Evolutionary conservation across 2,113 vertebrate genomes (phyloP).

Genomic region (Rafetus swinhoei): DNA sequence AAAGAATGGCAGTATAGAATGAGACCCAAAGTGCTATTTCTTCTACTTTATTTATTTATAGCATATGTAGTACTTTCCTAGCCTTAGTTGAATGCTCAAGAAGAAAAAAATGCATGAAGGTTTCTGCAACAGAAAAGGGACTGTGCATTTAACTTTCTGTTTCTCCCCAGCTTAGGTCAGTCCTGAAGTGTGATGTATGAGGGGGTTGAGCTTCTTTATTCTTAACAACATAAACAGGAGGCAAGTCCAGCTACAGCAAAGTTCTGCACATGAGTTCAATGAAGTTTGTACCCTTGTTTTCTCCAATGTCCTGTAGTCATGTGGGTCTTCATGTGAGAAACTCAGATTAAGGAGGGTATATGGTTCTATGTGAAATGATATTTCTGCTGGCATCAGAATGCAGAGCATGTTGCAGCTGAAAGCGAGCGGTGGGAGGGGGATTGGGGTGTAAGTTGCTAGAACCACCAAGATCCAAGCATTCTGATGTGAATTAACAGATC

Average conservation of each 20-base stretch:
- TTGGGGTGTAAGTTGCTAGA: not conserved
- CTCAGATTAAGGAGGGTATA: not conserved
- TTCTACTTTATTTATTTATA: conserved; percentile 34
- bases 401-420: not conserved
- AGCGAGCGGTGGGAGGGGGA: not conserved
- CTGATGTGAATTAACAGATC: not conserved
- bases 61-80: not conserved
- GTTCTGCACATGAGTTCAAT: not conserved
- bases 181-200: not conserved
- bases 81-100: conserved; percentile 25
- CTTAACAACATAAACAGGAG: not conserved
- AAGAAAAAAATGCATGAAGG: not conserved
- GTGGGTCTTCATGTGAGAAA: not conserved
- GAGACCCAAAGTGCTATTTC: conserved; percentile 35
- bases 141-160: not conserved
- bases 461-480: not conserved
- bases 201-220: not conserved
- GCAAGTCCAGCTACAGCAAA: not conserved
- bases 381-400: not conserved
- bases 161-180: not conserved
- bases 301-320: not conserved
- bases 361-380: not conserved
- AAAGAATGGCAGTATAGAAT: not conserved
- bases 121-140: conserved; percentile 25
- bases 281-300: not conserved